phyloP scores from a whole-genome alignment of 2,888 invertebrate species.

The Baccha elongata region DNA sequence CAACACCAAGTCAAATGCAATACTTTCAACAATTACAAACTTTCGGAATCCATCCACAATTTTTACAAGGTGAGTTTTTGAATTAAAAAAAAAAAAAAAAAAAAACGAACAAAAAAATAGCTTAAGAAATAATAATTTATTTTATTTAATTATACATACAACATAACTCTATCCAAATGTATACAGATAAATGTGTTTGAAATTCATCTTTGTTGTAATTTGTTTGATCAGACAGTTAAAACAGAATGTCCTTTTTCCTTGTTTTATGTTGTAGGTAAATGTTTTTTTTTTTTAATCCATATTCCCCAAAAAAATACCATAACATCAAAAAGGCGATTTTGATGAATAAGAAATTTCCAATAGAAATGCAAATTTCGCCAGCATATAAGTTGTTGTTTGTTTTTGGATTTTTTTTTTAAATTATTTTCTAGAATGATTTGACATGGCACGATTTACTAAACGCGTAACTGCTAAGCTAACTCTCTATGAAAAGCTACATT shows the following conservation, averaged over 20 bases:
- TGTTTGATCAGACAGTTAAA: slow-evolving; percentile 50
- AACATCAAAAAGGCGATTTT: slow-evolving; percentile 31
- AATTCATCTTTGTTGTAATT: slow-evolving; percentile 58
- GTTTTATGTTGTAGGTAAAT: neutral
- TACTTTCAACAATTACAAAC: slow-evolving; percentile 87
- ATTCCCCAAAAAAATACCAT: slow-evolving; percentile 38
- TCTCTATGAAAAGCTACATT: no score
- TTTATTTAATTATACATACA: neutral
- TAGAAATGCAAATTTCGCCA: neutral
- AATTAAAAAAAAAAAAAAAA: neutral
- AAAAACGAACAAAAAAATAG: neutral
- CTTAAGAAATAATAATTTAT: slow-evolving; percentile 13
- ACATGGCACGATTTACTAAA: no score
- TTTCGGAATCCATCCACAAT: slow-evolving; percentile 85
- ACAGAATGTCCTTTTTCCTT: slow-evolving; percentile 58
- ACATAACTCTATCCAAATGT: slow-evolving; percentile 58
- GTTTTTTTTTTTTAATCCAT: neutral
- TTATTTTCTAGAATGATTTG: no score
- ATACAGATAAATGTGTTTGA: slow-evolving; percentile 71
- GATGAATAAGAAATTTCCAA: neutral
- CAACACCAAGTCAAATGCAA: slow-evolving; percentile 85
- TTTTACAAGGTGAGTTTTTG: slow-evolving; percentile 84
- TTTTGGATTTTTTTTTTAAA: neutral
- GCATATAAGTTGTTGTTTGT: neutral
- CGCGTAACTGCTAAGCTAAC: no score